These are phyloP conservation scores for Cyphomyrus discorhynchus DNA, from an alignment of 2,113 vertebrate genomes.

Conservation along the genomic window DNA sequence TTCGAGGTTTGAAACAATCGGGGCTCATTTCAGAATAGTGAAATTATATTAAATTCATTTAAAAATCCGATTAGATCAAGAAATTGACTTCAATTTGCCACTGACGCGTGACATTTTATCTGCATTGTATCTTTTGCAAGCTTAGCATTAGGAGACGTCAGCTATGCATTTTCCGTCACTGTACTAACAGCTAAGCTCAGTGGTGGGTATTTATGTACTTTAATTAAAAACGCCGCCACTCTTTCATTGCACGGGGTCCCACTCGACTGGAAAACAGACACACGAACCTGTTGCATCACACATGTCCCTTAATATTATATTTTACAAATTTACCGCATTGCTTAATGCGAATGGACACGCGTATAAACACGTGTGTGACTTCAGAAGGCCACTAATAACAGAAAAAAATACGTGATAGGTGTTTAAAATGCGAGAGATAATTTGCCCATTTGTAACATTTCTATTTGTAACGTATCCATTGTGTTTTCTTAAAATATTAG, in stretches of 20 bases:
- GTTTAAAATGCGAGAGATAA: background rate
- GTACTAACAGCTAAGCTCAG: background rate
- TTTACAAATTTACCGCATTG: background rate
- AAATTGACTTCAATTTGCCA: background rate
- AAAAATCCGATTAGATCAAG: background rate
- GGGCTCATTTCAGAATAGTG: background rate
- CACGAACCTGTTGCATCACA: conserved; percentile 8
- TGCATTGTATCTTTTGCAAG: background rate
- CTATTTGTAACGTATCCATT: background rate
- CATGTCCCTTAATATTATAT: background rate
- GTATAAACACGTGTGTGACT: background rate
- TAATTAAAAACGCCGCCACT: background rate
- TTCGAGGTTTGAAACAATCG: background rate
- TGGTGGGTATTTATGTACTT: conserved; percentile 9
- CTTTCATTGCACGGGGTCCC: background rate
- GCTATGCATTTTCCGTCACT: background rate
- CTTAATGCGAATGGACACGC: background rate
- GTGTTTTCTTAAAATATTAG: background rate
- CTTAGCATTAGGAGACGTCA: background rate
- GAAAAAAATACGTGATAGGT: background rate
- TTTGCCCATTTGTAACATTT: background rate
- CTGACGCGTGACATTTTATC: conserved; percentile 1
- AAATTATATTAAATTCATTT: conserved; percentile 4
- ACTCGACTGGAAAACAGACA: conserved; percentile 9
- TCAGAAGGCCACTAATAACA: background rate